Conservation (phyloP, 2,888 invertebrate genomes). For the Idaea aversata region DNA sequence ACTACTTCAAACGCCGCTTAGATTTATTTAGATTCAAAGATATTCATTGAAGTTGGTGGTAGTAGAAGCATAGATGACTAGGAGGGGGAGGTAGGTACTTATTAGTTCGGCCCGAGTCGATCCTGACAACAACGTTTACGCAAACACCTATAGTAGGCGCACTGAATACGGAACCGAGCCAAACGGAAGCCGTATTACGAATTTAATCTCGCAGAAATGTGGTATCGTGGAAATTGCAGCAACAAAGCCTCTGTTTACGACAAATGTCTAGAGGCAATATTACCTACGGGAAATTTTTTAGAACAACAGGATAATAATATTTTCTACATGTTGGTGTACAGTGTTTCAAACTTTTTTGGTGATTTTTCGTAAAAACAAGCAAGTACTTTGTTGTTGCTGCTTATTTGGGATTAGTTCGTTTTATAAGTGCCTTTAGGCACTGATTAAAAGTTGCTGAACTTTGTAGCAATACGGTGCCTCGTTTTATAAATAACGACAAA, state of each 20-base stretch:
- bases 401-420: neutral
- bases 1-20: neutral
- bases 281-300: constrained; percentile 49
- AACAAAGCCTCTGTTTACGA: constrained; percentile 68
- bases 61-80: neutral
- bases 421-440: neutral
- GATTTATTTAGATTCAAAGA: constrained; percentile 6
- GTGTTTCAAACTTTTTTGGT: neutral
- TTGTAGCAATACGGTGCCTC: neutral
- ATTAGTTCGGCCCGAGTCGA: constrained; percentile 31
- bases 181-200: constrained; percentile 70
- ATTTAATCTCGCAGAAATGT: constrained; percentile 78
- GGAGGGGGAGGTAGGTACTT: constrained; percentile 21
- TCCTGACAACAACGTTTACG: constrained; percentile 33
- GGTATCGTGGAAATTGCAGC: constrained; percentile 72
- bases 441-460: neutral
- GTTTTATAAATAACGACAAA: neutral
- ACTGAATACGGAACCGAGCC: constrained; percentile 60
- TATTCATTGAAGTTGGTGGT: constrained; percentile 11
- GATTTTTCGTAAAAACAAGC: neutral
- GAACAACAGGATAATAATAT: constrained; percentile 45
- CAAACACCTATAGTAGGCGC: constrained; percentile 55
- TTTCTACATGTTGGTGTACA: constrained; percentile 30
- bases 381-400: neutral
- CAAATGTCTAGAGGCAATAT: constrained; percentile 53